Base-by-base conservation (phyloP, 1,140 invertebrate species). In the Microplitis mediator region DNA sequence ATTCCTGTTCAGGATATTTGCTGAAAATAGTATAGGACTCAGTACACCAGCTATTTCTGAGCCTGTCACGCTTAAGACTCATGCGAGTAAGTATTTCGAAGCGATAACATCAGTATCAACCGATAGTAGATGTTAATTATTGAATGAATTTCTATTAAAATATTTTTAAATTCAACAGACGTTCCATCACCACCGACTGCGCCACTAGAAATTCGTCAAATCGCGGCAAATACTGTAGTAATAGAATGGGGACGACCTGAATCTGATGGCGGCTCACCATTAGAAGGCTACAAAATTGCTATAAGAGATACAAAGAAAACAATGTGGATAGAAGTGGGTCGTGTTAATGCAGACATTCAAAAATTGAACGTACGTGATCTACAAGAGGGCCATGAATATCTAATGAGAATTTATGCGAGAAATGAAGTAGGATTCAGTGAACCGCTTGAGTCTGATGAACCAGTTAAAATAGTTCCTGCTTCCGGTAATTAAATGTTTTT, bases 401-500 rank as follows among this genome's bases (percentile, higher is more conserved):
- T 94, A 81, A 91, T 98, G 65, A 90, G 96, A 78, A 96, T 98
- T 78, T 96, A 94, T 83, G 97, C 97, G 13, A 91, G 92, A 79
- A 99, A 99, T 87, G 96, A 98, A 88, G 93, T 98, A 73, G 98
- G 98, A 56, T 86, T 96, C 56, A 98, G 97, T 85, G 96, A 98
- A 80, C 95, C 97, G 34, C 88, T 98, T 64, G 95, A 97, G 87
- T 95, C 95, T 23, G 96, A 97, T 77, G 96, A 98, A 82, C 92
- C 96, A 1, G 93, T 98, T 82, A 94, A 93, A 83, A 93, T 96
- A 62, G 86, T 95, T 76, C 90, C 94, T 78, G 91, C 91, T 70
- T 90, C 92, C 86, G 95, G 95, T 96, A 89, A 77, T 56, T 23
- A 23, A 52, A 4, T 39, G 5, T 23, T 39, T 56, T 61, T 61